Base-by-base conservation (phyloP, 2,888 invertebrate genomes). In the Sympetrum striolatum region DNA sequence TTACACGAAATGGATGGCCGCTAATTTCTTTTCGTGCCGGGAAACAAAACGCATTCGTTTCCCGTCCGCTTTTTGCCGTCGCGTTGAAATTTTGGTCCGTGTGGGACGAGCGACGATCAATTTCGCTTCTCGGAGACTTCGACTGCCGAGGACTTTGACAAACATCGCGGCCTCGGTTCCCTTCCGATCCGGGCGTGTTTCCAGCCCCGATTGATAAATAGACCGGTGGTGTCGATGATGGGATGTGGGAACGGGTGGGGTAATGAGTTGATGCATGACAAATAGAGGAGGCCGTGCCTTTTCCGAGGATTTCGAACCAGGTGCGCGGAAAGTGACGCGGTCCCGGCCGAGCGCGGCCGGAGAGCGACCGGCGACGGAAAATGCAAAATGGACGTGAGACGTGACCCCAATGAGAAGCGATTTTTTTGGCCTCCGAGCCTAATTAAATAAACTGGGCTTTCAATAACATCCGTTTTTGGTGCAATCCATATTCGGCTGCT, bases 241-340 rank as follows among this genome's bases (percentile, higher is more conserved):
- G 25, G 81, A 48, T 10, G 53, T 15, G 81, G 82, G 53, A 18
- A 53, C 48, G 82, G 58, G 82, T 25, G 58, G 82, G 82, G 31
- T 58, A 82, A 82, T 82, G 82, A 82, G 58, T 53, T 58, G 82
- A 82, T 58, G 82, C 53, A 58, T 82, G 82, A 82, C 82, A 82
- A 82, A 82, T 82, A 82, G 82, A 58, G 18, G 58, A 8, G 37
- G 60, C 37, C 58, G 82, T 58, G 35, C 25, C 35, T 58, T 86
- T 60, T 37, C 37, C 31, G 4, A 35, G 82, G 58, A 82, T 82
- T 10, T 22, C 58, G 82, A 82, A 35, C 82, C 82, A 58, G 58
- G 82, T 48, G 44, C 39, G 81, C 82, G 35, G 82, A 18, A 58
- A 58, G 6, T 18, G 82, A 53, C 53, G 82, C 82, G 22, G 82